These are phyloP conservation scores for Brachionus paranguensis DNA, from an alignment of 1,140 invertebrate genomes.

Conservation along the genomic window DNA sequence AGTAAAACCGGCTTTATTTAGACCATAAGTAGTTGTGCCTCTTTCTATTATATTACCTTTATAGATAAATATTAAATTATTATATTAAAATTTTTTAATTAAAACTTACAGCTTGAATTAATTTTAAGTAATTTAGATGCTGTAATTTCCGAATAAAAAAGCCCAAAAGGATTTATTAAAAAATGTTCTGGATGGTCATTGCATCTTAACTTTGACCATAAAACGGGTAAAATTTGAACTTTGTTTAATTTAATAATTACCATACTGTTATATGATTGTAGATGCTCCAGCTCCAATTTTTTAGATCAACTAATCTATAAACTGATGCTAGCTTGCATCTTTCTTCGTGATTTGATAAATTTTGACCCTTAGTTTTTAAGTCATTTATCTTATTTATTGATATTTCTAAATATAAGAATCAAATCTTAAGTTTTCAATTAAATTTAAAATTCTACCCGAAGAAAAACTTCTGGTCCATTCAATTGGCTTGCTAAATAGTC, in stretches of 20 bases:
- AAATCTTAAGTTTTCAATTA: not conserved
- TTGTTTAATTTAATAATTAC: slow-evolving; percentile 36
- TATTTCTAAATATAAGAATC: not conserved
- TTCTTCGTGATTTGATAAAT: not conserved
- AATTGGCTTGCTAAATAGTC: not conserved
- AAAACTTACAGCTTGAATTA: slow-evolving; percentile 55
- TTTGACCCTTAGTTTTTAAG: not conserved
- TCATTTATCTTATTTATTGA: not conserved
- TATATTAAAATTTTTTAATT: too few species aligned
- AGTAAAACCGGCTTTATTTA: slow-evolving; percentile 70
- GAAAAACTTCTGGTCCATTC: not conserved
- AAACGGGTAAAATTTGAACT: not conserved
- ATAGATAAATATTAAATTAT: slow-evolving; percentile 47
- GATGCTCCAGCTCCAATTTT: slow-evolving; percentile 86
- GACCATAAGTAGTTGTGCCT: slow-evolving; percentile 74
- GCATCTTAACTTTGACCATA: slow-evolving; percentile 64
- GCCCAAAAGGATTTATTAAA: slow-evolving; percentile 88
- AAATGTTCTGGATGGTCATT: slow-evolving; percentile 93
- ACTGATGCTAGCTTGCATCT: slow-evolving; percentile 79
- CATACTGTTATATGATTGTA: slow-evolving; percentile 70
- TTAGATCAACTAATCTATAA: slow-evolving; percentile 87
- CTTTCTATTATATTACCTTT: slow-evolving; percentile 69
- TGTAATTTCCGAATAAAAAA: slow-evolving; percentile 92
- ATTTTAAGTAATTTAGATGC: slow-evolving; percentile 91
- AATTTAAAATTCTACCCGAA: not conserved